Conservation (phyloP, 2,888 invertebrate species). For the Apamea monoglypha region DNA sequence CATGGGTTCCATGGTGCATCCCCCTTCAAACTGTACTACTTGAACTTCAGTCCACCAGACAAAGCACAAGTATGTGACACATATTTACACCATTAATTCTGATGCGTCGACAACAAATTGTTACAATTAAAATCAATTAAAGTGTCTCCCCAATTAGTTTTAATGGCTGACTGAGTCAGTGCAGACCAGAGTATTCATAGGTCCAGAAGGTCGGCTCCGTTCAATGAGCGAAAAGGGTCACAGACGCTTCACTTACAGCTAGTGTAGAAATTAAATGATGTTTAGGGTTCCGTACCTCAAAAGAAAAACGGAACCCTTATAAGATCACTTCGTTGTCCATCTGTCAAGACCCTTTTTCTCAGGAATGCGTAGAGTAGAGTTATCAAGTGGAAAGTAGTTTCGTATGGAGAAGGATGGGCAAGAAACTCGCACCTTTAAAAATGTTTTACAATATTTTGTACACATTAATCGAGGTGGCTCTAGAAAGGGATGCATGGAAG, state of each 20-base stretch:
- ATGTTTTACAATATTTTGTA: too few species aligned
- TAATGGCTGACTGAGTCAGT: slow-evolving; percentile 54
- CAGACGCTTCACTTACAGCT: neutral
- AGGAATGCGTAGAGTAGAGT: too few species aligned
- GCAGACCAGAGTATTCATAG: neutral
- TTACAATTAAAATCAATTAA: slow-evolving; percentile 60
- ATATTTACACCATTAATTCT: slow-evolving; percentile 28
- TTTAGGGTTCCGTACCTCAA: too few species aligned
- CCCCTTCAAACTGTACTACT: neutral
- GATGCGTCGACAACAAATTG: slow-evolving; percentile 38
- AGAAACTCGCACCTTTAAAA: too few species aligned
- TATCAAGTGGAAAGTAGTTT: too few species aligned
- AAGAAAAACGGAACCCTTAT: too few species aligned
- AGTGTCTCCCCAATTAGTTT: slow-evolving; percentile 38
- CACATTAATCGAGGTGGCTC: too few species aligned
- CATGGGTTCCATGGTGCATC: too few species aligned
- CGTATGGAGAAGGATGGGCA: too few species aligned
- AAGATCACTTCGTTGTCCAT: too few species aligned
- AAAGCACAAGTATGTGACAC: slow-evolving; percentile 3
- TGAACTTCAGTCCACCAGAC: neutral
- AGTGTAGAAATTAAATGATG: neutral
- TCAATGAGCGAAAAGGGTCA: neutral
- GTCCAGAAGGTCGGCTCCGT: neutral
- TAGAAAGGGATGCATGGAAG: too few species aligned
- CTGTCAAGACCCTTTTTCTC: too few species aligned